Evolutionary conservation across 2,888 invertebrate species (phyloP), one percentile per base, ranked within the genome.

Genomic region (Ommatoiulus sabulosus): DNA sequence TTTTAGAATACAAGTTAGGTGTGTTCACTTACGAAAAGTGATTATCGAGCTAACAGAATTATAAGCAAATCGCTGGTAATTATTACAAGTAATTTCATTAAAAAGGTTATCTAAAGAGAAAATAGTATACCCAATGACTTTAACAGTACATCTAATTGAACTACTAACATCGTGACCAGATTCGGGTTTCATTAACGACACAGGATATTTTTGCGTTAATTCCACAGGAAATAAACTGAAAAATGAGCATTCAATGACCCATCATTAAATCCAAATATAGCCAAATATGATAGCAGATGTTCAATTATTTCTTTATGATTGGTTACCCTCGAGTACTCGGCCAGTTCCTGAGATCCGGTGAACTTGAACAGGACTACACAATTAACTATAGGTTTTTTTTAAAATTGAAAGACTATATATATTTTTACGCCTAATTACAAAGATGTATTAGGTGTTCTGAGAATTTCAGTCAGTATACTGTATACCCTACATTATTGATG

Each of bases 321-420:
- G 63, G 63, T 63, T 63, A 63, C 63, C 63, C 63, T 63, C 63
- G 63, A 63, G 63, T 63, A 63, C 63, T 7, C 63, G n/a, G 7
- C 20, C 63, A 20, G 63, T 63, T 63, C 20, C 20, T 20, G 20
- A 20, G 7, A 20, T 20, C 20, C 63, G n/a, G 63, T 63, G 20
- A 63, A 63, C 63, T 63, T 63, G 63, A 63, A 63, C 63, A 63
- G 63, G 7, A 63, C 52, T 17, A 52, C 17, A 52, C 12, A 52
- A 52, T n/a, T 17, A 63, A 63, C n/a, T 20, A 8, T 46, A 20
- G 63, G 20, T 20, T n/a, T 20, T 20, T n/a, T 20, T 20, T 7
- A 63, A 63, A 63, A 20, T 63, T 8, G 17, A 7, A n/a, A 63
- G 8, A 63, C n/a, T 17, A 63, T 63, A n/a, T 63, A n/a, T 20